These are phyloP conservation scores for Archips crataeganus DNA, from an alignment of 2,888 invertebrate genomes.

Conservation along the genomic window DNA sequence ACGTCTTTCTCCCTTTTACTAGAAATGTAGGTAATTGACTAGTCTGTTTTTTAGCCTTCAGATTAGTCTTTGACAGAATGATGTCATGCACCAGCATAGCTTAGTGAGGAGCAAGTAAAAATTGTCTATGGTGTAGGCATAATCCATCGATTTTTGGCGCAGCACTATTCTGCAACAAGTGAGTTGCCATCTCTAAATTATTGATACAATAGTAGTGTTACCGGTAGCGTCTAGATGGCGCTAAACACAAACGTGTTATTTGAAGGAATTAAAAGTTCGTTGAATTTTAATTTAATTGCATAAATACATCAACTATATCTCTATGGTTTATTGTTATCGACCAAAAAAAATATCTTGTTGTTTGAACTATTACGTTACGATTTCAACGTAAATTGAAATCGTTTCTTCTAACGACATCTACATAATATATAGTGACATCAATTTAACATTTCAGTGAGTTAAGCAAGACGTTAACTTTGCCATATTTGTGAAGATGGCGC, in stretches of 20 bases:
- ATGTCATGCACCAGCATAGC: conserved; percentile 58
- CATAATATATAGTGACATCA: too few relatives aligned
- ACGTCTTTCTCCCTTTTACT: too few relatives aligned
- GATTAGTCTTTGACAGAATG: conserved; percentile 49
- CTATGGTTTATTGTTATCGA: too few relatives aligned
- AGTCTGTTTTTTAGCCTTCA: not conserved
- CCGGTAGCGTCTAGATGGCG: conserved; percentile 19
- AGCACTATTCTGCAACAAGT: conserved; percentile 32
- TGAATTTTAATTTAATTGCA: too few relatives aligned
- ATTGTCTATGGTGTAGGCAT: conserved; percentile 45
- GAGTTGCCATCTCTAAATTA: conserved; percentile 32
- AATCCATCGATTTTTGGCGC: conserved; percentile 31
- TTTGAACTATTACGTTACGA: not conserved
- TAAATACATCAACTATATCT: too few relatives aligned
- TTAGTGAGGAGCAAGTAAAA: conserved; percentile 38
- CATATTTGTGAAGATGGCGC: too few relatives aligned
- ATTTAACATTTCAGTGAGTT: too few relatives aligned
- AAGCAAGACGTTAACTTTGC: too few relatives aligned
- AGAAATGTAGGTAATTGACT: not conserved
- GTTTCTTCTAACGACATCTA: too few relatives aligned
- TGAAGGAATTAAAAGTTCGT: too few relatives aligned
- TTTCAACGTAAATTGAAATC: too few relatives aligned
- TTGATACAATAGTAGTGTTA: not conserved
- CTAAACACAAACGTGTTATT: not conserved
- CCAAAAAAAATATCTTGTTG: too few relatives aligned